Conservation (phyloP, 2,797 vertebrate species). For the Pangasius sanitwongsei region DNA sequence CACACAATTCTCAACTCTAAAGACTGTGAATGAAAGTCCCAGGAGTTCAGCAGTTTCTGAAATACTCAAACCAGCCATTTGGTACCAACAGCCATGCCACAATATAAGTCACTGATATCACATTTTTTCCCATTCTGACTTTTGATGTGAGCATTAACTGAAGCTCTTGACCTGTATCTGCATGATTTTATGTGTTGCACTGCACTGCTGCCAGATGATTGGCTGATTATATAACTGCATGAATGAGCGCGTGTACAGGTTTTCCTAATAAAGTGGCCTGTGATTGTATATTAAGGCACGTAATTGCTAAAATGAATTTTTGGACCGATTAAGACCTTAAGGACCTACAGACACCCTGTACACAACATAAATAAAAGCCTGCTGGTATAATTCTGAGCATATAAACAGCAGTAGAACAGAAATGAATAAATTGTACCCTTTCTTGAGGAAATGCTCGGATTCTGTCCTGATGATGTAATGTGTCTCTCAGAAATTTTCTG, state of each 20-base stretch:
- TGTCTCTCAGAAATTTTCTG: conserved; percentile 80
- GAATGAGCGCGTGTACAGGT: neutral
- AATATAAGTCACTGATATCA: neutral
- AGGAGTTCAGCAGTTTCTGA: neutral
- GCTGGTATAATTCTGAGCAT: neutral
- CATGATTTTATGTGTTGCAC: neutral
- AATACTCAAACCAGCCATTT: neutral
- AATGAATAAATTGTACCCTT: conserved; percentile 35
- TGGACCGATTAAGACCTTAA: neutral
- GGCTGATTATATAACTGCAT: neutral
- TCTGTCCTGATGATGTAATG: conserved; percentile 62
- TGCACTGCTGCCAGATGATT: neutral
- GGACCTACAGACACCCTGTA: neutral
- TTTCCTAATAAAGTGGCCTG: neutral
- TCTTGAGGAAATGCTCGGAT: conserved; percentile 62
- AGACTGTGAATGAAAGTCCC: neutral
- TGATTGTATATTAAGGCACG: neutral
- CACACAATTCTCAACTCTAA: neutral
- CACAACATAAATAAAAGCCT: neutral
- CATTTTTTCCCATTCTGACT: neutral
- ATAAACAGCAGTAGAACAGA: neutral
- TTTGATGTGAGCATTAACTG: neutral
- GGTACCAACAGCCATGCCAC: neutral
- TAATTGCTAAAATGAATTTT: neutral
- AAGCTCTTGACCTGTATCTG: neutral